These are phyloP conservation scores for Opisthocomus hoazin DNA, from an alignment of 2,113 vertebrate species.

Conservation along the genomic window DNA sequence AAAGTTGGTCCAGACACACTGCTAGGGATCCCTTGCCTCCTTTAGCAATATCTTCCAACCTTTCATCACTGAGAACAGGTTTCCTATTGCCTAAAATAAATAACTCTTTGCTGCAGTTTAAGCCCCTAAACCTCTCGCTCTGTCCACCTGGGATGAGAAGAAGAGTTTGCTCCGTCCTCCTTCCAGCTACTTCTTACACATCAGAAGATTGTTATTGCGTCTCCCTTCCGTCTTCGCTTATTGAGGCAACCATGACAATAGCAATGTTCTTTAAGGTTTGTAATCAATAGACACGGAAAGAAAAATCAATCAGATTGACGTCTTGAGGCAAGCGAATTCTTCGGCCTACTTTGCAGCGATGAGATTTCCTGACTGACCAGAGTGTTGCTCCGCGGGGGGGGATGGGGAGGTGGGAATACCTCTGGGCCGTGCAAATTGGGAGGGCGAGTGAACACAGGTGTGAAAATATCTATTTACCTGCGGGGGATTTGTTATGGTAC, in stretches of 20 bases:
- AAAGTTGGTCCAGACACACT: not conserved
- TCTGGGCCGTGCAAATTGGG: not conserved
- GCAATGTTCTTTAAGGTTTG: constrained; percentile 12
- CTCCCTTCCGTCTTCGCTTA: not conserved
- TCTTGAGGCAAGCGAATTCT: not conserved
- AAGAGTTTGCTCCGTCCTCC: not conserved
- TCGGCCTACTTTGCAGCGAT: not conserved
- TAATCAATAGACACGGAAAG: not conserved
- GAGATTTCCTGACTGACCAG: not conserved
- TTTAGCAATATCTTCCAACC: not conserved
- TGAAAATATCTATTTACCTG: not conserved
- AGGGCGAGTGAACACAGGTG: not conserved
- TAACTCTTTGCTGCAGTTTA: not conserved
- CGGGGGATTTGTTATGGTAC: not conserved
- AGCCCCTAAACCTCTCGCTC: not conserved
- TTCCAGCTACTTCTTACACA: not conserved
- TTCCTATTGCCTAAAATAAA: not conserved
- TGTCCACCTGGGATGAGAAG: not conserved
- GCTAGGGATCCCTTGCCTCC: not conserved
- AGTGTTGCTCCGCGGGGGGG: not conserved
- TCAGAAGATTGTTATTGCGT: not conserved
- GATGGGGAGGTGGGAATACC: not conserved
- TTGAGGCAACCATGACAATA: constrained; percentile 1
- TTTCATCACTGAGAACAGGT: not conserved
- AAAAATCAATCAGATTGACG: constrained; percentile 42